Conservation (phyloP, 2,797 vertebrate species). For the Gephyroberyx darwinii region DNA sequence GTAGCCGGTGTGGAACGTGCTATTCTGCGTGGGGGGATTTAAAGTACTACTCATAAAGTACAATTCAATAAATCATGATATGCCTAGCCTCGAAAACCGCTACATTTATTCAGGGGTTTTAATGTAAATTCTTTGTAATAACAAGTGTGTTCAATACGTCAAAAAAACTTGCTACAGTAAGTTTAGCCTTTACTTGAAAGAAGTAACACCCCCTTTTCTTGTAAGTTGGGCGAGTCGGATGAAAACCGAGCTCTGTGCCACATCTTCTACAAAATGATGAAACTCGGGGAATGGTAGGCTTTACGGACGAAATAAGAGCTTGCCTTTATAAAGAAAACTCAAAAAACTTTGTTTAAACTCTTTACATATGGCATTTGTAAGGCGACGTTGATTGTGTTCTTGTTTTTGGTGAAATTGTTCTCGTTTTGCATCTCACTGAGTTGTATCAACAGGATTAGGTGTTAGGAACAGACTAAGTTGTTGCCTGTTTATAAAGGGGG, state of each 20-base stretch:
- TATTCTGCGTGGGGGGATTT: slow-evolving; percentile 4
- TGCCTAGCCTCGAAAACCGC: fast-evolving
- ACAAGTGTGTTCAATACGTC: fast-evolving
- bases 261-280: slow-evolving; percentile 75
- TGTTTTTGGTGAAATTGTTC: neutral
- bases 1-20: slow-evolving; percentile 62
- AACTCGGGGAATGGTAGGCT: slow-evolving; percentile 49
- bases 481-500: slow-evolving; percentile 41
- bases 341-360: neutral
- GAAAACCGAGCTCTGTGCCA: slow-evolving; percentile 78
- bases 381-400: neutral
- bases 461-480: slow-evolving; percentile 44
- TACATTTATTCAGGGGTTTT: neutral
- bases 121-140: fast-evolving
- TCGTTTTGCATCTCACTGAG: neutral
- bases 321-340: neutral
- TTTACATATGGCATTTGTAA: neutral
- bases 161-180: fast-evolving
- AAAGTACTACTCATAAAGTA: neutral
- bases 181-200: neutral
- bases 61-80: fast-evolving
- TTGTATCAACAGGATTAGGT: slow-evolving; percentile 21
- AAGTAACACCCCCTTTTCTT: slow-evolving; percentile 24
- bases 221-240: slow-evolving; percentile 63
- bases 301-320: slow-evolving; percentile 3